These are phyloP conservation scores for Platyura marginata DNA, from an alignment of 1,140 invertebrate genomes.

Conservation along the genomic window DNA sequence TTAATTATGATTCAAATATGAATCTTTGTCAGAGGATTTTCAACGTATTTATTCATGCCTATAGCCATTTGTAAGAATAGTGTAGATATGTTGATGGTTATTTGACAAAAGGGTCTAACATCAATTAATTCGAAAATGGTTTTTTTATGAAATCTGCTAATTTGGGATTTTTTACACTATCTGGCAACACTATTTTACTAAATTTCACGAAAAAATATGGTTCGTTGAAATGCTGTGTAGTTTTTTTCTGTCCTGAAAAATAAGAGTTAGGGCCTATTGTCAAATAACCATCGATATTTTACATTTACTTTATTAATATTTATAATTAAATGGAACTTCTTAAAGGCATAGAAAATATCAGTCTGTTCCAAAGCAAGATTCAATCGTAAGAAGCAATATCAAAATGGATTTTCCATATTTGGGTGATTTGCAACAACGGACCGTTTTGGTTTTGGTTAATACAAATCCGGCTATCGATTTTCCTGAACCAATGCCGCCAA, in stretches of 20 bases:
- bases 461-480: background rate
- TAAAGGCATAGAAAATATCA: background rate
- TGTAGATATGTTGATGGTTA: too few relatives aligned
- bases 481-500: constrained; percentile 15
- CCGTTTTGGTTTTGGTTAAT: background rate
- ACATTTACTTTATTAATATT: background rate
- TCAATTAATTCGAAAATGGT: too few relatives aligned
- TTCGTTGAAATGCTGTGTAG: too few relatives aligned
- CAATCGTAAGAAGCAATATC: background rate
- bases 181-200: too few relatives aligned
- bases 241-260: too few relatives aligned
- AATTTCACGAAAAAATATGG: too few relatives aligned
- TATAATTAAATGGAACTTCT: background rate
- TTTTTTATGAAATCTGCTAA: too few relatives aligned
- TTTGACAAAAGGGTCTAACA: too few relatives aligned
- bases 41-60: background rate
- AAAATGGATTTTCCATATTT: background rate
- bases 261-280: too few relatives aligned
- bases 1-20: background rate
- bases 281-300: too few relatives aligned
- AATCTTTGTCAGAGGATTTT: background rate
- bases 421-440: background rate
- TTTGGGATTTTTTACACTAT: too few relatives aligned
- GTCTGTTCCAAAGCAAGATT: background rate
- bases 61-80: background rate